Evolutionary conservation across 2,888 invertebrate species (phyloP), one percentile per base, ranked within the genome.

Genomic region (Eurytoma californica): DNA sequence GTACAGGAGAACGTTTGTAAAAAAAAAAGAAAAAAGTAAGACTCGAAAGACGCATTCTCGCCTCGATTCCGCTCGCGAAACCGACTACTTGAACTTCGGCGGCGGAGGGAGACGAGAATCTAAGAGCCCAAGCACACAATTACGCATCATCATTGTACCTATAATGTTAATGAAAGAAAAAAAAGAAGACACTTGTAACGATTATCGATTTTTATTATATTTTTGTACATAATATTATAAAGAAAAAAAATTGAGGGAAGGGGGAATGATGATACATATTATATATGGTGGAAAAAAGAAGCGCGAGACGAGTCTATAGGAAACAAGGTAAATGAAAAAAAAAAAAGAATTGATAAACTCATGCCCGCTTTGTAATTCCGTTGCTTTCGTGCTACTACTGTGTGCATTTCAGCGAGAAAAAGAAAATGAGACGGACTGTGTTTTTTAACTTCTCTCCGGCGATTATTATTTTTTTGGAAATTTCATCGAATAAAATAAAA

Each of bases 201-300:
- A 87, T 88, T 87, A 87, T 84, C 82, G 82, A 88, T 88, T 87
- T 84, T 88, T 87, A 86, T 88, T 87, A 88, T 88, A 88, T 88
- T 88, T 88, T 88, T 88, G 88, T 88, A 88, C 86, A 88, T 88
- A 82, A 79, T 78, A 67, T 74, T 79, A 55, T 77, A 60, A 39
- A 39, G 39, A 39, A 39, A 39, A 39, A 30, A 73, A 87, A 86
- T 86, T 84, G 84, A 85, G 84, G 83, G 84, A 82, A 86, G n/a
- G 63, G 28, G 69, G 39, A 47, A 20, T 68, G 24, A 67, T 55
- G 51, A 72, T 70, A 72, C 58, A 57, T 61, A 65, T 30, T 65
- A 51, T 72, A 75, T 74, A 65, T 12, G 13, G n/a, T 51, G 53
- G 3, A 28, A 61, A 49, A 60, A 24, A n/a, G n/a, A 18, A 75